These are phyloP conservation scores for Diabrotica balteata DNA, from an alignment of 2,888 invertebrate genomes.

Conservation along the genomic window DNA sequence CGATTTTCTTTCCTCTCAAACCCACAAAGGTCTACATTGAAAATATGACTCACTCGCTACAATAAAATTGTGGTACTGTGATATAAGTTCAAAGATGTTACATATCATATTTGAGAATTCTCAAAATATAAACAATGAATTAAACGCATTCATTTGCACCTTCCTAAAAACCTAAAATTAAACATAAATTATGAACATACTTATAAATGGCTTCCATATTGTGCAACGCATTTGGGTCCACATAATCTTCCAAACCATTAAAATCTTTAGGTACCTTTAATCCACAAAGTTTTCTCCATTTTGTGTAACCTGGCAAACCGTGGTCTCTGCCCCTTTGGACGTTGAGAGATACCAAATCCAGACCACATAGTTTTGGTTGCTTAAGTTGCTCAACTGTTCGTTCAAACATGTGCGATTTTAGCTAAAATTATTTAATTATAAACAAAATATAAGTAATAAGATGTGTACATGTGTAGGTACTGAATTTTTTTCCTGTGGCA, in stretches of 20 bases:
- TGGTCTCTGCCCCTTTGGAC: conserved; percentile 91
- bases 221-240: conserved; percentile 70
- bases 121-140: too few relatives aligned
- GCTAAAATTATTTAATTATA: conserved; percentile 58
- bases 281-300: conserved; percentile 80
- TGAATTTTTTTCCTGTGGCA: too few relatives aligned
- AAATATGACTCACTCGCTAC: too few relatives aligned
- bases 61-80: too few relatives aligned
- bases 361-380: conserved; percentile 66
- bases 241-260: conserved; percentile 68
- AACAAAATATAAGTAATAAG: too few relatives aligned
- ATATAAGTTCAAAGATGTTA: too few relatives aligned
- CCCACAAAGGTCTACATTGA: too few relatives aligned
- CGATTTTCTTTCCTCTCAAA: too few relatives aligned
- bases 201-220: conserved; percentile 72
- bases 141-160: too few relatives aligned
- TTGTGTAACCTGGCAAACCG: conserved; percentile 80
- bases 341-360: conserved; percentile 86
- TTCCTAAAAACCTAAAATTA: background rate
- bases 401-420: conserved; percentile 75
- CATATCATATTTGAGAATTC: too few relatives aligned
- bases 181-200: conserved; percentile 54
- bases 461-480: too few relatives aligned
- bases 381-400: conserved; percentile 49
- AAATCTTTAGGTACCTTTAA: conserved; percentile 69